Conservation (phyloP, 2,888 invertebrate genomes). For the Ernsta delagoae region DNA sequence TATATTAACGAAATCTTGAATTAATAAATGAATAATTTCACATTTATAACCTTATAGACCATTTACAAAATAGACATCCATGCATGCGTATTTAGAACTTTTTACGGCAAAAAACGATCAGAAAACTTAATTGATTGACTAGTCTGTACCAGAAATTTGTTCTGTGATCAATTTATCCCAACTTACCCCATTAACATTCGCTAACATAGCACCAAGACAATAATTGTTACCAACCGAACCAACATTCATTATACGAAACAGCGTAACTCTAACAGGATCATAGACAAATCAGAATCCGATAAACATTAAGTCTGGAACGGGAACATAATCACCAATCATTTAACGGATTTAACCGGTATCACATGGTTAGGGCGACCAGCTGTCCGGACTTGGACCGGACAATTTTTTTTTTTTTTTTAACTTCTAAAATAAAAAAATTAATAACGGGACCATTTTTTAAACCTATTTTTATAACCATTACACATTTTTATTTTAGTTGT, state of each 20-base stretch:
- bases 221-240: slow-evolving; percentile 35
- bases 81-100: too few species aligned
- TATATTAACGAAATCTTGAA: too few species aligned
- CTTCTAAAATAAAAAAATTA: too few species aligned
- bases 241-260: slow-evolving; percentile 40
- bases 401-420: not conserved
- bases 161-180: slow-evolving; percentile 20
- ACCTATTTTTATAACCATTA: too few species aligned
- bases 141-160: not conserved
- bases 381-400: not conserved
- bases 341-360: slow-evolving; percentile 49
- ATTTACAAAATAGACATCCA: too few species aligned
- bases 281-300: slow-evolving; percentile 51
- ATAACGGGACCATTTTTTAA: too few species aligned
- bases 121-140: too few species aligned
- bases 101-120: too few species aligned
- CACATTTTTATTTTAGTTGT: too few species aligned
- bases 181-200: slow-evolving; percentile 26
- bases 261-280: slow-evolving; percentile 41
- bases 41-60: too few species aligned
- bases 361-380: slow-evolving; percentile 17
- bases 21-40: too few species aligned
- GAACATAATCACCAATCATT: slow-evolving; percentile 47
- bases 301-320: slow-evolving; percentile 43
- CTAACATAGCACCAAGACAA: slow-evolving; percentile 32